Evolutionary conservation across 2,888 invertebrate species (phyloP).

Genomic region (Lasioglossum figueresi): DNA sequence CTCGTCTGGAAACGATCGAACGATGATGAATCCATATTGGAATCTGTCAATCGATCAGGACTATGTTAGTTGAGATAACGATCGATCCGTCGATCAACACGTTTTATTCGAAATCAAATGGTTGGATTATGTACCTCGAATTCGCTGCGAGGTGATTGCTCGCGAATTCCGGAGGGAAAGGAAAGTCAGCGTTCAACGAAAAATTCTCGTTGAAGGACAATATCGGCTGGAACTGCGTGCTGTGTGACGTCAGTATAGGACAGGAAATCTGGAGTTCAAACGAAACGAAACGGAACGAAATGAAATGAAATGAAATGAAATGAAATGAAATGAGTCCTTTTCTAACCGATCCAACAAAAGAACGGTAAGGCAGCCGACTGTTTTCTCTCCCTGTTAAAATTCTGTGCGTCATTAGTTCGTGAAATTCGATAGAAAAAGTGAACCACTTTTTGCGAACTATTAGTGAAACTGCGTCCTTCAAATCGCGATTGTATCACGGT

Average conservation of each 20-base stretch:
- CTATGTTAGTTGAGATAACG: not conserved
- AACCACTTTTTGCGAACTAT: conserved; percentile 5
- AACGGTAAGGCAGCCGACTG: not conserved
- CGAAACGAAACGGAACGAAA: not conserved
- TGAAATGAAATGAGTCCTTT: not conserved
- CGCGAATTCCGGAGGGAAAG: conserved; percentile 24
- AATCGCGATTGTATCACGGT: conserved; percentile 1
- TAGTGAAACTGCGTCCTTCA: conserved; percentile 43
- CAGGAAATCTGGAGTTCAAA: not conserved
- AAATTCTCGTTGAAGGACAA: conserved; percentile 51
- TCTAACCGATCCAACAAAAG: not conserved
- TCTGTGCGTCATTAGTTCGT: conserved; percentile 9
- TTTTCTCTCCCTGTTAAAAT: not conserved
- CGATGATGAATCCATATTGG: not conserved
- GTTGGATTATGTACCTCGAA: not conserved
- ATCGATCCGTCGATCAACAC: not conserved
- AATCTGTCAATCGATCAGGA: conserved; percentile 6
- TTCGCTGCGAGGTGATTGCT: conserved; percentile 10
- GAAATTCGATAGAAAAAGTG: conserved; percentile 33
- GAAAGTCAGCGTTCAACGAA: conserved; percentile 38
- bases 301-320: no score
- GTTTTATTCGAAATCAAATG: not conserved
- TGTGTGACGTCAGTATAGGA: not conserved
- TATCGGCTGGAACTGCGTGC: conserved; percentile 20
- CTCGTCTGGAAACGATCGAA: no score